Base-by-base conservation (phyloP, 2,888 invertebrate genomes). In the Mylabris sibirica region DNA sequence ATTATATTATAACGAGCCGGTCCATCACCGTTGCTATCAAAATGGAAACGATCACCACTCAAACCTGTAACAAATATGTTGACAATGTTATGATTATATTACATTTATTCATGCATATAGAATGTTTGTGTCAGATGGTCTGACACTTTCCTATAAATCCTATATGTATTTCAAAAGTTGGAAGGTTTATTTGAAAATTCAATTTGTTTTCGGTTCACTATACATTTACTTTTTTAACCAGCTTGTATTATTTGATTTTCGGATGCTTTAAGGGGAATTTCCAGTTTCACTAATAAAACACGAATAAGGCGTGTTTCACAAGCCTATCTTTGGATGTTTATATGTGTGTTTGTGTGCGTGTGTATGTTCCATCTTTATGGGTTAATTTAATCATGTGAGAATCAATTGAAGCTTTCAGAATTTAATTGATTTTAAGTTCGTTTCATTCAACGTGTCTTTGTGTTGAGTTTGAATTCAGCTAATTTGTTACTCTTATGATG, bases 1-100 rank as follows among this genome's bases (percentile, higher is more conserved):
- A 98, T 92, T 76, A 98, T 97, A 83, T 97, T 95, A 87, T 98
- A 98, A 57, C 97, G 89, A 0, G 97, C 96, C 0, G 97, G 97
- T 0, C 97, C 97, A 79, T 98, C 98, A 0, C 97, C 97, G 77
- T 95, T 93, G 69, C 86, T 88, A 83, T 97, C 95, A 84, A 98
- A 98, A 76, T 91, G 92, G 85, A 98, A 98, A 80, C 92, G 89
- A 83, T 97, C 96, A 0, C 94, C 94, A 76, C 94, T 95, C 34
- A 97, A 86, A 80, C 97, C 97, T 97, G 83, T 20, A 80, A 82
- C 68, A 71, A 71, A 64, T 61, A 44, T 41, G 1, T 14, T 41
- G 41, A 24, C 59, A 59, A 59, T 14, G 6, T 59, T 59, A 20
- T 22, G 24, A 24, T 20, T 12, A 24, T 9, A 59, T 20, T 30